Conservation (phyloP, 2,888 invertebrate genomes). For the Cylloceria caligata region DNA sequence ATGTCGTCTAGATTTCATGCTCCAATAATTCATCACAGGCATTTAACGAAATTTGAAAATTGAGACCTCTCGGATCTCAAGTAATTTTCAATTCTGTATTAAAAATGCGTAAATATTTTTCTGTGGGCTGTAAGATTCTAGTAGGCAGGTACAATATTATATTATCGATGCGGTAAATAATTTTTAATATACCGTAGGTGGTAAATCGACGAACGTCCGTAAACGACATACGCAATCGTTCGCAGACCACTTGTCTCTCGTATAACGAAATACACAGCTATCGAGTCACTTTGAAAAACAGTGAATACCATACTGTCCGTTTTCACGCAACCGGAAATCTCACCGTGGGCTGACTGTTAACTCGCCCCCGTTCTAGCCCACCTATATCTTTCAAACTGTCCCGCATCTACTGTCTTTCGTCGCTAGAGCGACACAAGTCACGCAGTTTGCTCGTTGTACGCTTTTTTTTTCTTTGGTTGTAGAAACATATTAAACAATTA, state of each 20-base stretch:
- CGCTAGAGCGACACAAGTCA: constrained; percentile 7
- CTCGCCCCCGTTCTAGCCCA: constrained; percentile 59
- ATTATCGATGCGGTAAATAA: neutral
- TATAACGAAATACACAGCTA: constrained; percentile 30
- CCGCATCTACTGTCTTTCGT: constrained; percentile 9
- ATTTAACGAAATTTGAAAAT: too few species aligned
- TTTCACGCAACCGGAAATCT: constrained; percentile 64
- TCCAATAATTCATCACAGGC: too few species aligned
- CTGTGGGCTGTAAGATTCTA: constrained; percentile 1
- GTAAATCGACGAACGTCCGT: constrained; percentile 22
- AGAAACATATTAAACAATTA: too few species aligned
- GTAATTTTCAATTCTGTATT: too few species aligned
- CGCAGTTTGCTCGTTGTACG: neutral
- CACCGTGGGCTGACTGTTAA: constrained; percentile 47
- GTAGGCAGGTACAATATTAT: neutral
- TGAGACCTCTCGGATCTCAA: too few species aligned
- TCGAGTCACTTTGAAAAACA: constrained; percentile 8
- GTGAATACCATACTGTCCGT: constrained; percentile 23
- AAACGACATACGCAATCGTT: constrained; percentile 38
- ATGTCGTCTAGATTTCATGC: too few species aligned
- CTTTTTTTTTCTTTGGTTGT: too few species aligned
- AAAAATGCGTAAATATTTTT: too few species aligned
- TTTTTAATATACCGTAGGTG: constrained; percentile 9
- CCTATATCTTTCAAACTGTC: constrained; percentile 4
- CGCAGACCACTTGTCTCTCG: constrained; percentile 12